Conservation (phyloP, 2,797 vertebrate genomes). For the Gymnoscopelus braueri region DNA sequence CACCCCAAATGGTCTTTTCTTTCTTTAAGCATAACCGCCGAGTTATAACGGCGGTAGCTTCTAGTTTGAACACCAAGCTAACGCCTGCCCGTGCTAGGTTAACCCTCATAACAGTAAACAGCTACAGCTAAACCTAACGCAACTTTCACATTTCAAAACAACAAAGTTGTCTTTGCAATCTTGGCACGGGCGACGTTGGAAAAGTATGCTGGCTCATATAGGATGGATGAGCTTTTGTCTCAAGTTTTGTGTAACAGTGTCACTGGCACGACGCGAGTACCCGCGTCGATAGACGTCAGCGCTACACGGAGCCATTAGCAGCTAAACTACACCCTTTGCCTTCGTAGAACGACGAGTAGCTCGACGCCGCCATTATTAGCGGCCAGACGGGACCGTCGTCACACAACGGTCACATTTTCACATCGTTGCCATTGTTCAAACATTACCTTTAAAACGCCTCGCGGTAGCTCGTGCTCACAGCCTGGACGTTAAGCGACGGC, state of each 20-base stretch:
- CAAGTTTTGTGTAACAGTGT: slow-evolving; percentile 81
- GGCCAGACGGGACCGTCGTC: slow-evolving; percentile 16
- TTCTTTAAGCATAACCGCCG: no score
- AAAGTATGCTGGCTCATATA: slow-evolving; percentile 29
- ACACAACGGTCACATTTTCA: not conserved
- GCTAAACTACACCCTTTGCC: slow-evolving; percentile 82
- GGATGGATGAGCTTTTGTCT: slow-evolving; percentile 70
- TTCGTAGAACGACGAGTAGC: slow-evolving; percentile 74
- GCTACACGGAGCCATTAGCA: slow-evolving; percentile 84
- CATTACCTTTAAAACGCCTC: slow-evolving; percentile 69
- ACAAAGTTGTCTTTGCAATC: not conserved
- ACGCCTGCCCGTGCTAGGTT: no score
- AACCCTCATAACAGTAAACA: no score
- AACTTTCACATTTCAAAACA: slow-evolving; percentile 37
- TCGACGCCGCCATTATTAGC: slow-evolving; percentile 52
- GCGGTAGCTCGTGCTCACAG: slow-evolving; percentile 58
- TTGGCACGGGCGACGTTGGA: slow-evolving; percentile 7
- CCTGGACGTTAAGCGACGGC: slow-evolving; percentile 47
- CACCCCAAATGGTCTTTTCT: no score
- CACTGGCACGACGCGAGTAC: slow-evolving; percentile 84
- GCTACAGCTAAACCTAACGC: no score
- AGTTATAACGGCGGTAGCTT: no score
- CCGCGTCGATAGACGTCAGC: slow-evolving; percentile 89
- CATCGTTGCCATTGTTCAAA: slow-evolving; percentile 3
- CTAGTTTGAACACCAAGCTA: no score